phyloP scores from a whole-genome alignment of 2,888 invertebrate genomes.

The Aleiodes alternator region DNA sequence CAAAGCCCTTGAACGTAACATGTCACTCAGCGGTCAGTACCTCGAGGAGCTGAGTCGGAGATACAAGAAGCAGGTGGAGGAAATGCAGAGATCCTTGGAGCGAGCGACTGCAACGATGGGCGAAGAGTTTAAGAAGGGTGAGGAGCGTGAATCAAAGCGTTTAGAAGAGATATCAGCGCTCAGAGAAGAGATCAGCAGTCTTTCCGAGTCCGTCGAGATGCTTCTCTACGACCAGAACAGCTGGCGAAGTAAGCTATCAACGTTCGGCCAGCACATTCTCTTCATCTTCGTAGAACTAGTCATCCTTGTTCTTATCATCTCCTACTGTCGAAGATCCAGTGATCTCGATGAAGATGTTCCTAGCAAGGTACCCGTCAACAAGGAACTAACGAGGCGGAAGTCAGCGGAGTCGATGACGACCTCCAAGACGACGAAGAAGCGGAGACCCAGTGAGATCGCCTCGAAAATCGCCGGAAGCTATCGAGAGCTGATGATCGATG shows the following conservation, averaged over 20 bases:
- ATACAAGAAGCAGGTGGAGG: conserved; percentile 97
- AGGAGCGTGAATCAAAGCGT: conserved; percentile 86
- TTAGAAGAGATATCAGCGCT: conserved; percentile 85
- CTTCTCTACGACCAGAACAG: conserved; percentile 81
- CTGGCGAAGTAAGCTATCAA: conserved; percentile 80
- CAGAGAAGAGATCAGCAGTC: conserved; percentile 80
- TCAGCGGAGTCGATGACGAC: conserved; percentile 52
- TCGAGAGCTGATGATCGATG: conserved; percentile 78
- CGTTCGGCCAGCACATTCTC: conserved; percentile 77
- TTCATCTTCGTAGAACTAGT: conserved; percentile 77
- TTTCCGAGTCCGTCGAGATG: conserved; percentile 80
- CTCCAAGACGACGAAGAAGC: conserved; percentile 76
- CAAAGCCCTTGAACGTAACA: conserved; percentile 96
- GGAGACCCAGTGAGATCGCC: conserved; percentile 84
- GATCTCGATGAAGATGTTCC: conserved; percentile 70
- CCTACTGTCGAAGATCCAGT: conserved; percentile 75
- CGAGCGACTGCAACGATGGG: conserved; percentile 85
- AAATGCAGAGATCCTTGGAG: conserved; percentile 90
- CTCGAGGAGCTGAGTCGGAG: conserved; percentile 95
- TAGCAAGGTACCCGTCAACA: conserved; percentile 61
- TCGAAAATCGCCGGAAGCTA: conserved; percentile 77
- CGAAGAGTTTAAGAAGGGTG: conserved; percentile 83
- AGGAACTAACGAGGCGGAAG: conserved; percentile 57
- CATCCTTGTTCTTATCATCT: conserved; percentile 77
- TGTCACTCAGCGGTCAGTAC: conserved; percentile 97